phyloP scores from a whole-genome alignment of 2,797 vertebrate genomes.

The Eulemur rubriventer region DNA sequence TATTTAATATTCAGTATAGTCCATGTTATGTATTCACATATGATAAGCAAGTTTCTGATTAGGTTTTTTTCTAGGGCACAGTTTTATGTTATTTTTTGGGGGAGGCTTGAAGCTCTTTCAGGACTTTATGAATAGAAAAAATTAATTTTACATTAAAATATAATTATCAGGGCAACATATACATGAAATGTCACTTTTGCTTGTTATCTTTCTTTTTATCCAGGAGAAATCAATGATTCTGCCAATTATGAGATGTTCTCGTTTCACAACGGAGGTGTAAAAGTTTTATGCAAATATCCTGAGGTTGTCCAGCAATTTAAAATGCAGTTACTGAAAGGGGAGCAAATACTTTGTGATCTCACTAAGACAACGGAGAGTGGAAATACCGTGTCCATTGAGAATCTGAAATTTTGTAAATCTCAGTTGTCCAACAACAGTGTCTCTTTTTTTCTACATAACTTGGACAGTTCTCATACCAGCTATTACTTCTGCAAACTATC shows the following conservation, averaged over 20 bases:
- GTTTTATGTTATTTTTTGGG: background rate
- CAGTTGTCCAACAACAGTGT: conserved; percentile 74
- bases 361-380: conserved; percentile 57
- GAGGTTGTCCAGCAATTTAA: conserved; percentile 79
- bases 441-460: conserved; percentile 82
- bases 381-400: background rate
- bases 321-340: conserved; percentile 82
- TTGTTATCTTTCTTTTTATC: conserved; percentile 59
- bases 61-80: background rate
- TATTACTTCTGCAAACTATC: conserved; percentile 82
- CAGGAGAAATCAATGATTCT: conserved; percentile 75
- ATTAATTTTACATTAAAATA: background rate
- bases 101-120: background rate
- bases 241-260: conserved; percentile 64
- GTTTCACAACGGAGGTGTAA: conserved; percentile 79
- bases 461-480: conserved; percentile 80
- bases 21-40: background rate
- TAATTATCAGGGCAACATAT: background rate
- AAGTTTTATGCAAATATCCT: conserved; percentile 81
- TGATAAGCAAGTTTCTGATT: background rate
- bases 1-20: background rate
- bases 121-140: background rate
- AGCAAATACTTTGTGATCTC: conserved; percentile 80
- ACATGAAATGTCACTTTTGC: background rate
- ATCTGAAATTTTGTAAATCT: conserved; percentile 72